Base-by-base conservation (phyloP, 2,797 vertebrate genomes). In the Channa striata region DNA sequence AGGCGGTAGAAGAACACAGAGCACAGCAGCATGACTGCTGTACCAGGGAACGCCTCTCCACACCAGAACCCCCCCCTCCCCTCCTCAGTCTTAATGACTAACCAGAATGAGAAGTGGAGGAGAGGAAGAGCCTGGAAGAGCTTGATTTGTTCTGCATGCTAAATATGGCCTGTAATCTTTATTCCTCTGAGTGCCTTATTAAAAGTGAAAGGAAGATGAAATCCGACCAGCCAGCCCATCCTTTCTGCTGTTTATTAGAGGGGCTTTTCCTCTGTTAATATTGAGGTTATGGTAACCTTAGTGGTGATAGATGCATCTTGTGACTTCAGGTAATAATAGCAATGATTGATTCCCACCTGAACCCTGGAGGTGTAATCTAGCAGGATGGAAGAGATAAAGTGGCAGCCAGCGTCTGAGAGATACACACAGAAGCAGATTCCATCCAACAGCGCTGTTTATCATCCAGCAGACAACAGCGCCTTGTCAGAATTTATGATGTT, bases 111-210 rank as follows among this genome's bases (percentile, higher is more conserved):
- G 91, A 87, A 93, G 90, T 80, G 83, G 81, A 83, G 88, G 82
- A 90, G 86, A 93, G 88, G 87, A 91, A 89, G 88, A 91, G 90
- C 86, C 92, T 91, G 89, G 85, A 90, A 88, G 86, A 93, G 91
- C 87, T 93, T 93, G 92, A 94, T 95, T 95, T 94, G 93, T 94
- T 94, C 93, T 93, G 93, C 93, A 94, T 95, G 94, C 95, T 95
- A 95, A 95, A 94, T 95, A 93, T 95, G 93, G 94, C 88, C 85
- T 90, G 87, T 91, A 94, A 94, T 92, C 89, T 91, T 89, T 87
- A 91, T 94, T 86, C 92, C 89, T 92, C 87, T 87, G 86, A 89
- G 88, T 93, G 87, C 74, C 84, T 93, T 88, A 90, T 93, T 91
- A 88, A 92, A 92, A 93, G 91, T 93, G 89, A 94, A 92, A 91